Evolutionary conservation across 2,888 invertebrate genomes (phyloP), one percentile per base, ranked within the genome.

Genomic region (Drosophila lacicola): DNA sequence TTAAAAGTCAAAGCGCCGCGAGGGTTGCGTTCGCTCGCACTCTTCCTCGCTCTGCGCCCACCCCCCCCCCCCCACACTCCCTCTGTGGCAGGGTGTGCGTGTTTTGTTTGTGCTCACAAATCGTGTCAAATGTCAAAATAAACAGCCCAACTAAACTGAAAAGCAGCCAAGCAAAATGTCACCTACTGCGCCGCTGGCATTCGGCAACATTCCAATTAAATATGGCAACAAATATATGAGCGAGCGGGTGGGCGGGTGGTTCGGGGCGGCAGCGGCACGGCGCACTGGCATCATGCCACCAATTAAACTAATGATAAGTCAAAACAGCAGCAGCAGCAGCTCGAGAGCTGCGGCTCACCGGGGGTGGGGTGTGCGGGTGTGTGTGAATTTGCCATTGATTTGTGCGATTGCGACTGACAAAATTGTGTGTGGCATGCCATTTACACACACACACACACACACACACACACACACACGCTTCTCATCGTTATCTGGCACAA

Each of bases 281-380:
- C 29, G 2, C 17, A 56, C 78, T 70, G 80, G 89, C 82, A 87
- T 87, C 88, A 91, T 85, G 90, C 88, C 88, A 84, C 88, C 91
- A 90, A 91, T 91, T 91, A 91, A 88, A 90, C 89, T 90, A 91
- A 90, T 90, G 89, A 90, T 90, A 90, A 91, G 82, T 88, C 88
- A 82, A 88, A 84, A 79, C 76, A 17, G 17, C 76, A 76, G 41
- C 79, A 79, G 14, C 36, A 58, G 70, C 57, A 36, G 42, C 8
- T 50, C 50, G 21, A 10, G 19, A n/a, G 19, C 17, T 14, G 14
- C 1, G 33, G 11, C 6, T 34, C 41, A 29, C 8, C 29, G 51
- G 58, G 60, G 51, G 19, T 42, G 42, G n/a, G 29, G 8, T 8
- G 8, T 17, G 17, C 17, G 29, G 8, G 8, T 8, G 29, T 29